These are phyloP conservation scores for Morbakka virulenta DNA, from an alignment of 30 jellyfish, hydroid and myxozoan genomes.

Conservation along the genomic window DNA sequence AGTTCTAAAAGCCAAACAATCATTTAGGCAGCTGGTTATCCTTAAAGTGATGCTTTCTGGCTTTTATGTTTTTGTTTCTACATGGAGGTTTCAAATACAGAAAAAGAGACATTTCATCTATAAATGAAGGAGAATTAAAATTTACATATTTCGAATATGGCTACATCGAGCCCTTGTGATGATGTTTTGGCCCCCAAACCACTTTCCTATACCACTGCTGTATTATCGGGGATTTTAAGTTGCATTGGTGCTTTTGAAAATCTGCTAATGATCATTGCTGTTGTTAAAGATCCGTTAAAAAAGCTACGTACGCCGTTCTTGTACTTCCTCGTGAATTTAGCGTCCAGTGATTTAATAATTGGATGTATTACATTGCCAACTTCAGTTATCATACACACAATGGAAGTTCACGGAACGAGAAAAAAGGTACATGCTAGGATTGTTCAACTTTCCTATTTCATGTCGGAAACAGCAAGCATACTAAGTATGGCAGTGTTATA, in stretches of 20 bases:
- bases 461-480: conserved; percentile 69
- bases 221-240: conserved; percentile 30
- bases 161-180: conserved; percentile 59
- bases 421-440: conserved; percentile 39
- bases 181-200: conserved; percentile 57
- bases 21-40: no score
- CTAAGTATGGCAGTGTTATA: conserved; percentile 66
- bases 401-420: conserved; percentile 52
- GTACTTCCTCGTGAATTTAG: conserved; percentile 65
- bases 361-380: conserved; percentile 70
- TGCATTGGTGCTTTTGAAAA: conserved; percentile 50
- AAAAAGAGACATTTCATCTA: no score
- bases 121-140: no score
- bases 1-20: no score
- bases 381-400: conserved; percentile 49
- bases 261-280: conserved; percentile 52
- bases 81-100: no score
- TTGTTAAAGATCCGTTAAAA: conserved; percentile 61
- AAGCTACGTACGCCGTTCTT: conserved; percentile 79
- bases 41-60: no score
- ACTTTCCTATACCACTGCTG: conserved; percentile 59
- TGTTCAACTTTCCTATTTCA: conserved; percentile 54
- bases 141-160: no score
- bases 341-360: conserved; percentile 62
- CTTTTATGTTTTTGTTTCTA: no score